These are phyloP conservation scores for Aspidapion aeneum DNA, from an alignment of 2,888 invertebrate species.

Conservation along the genomic window DNA sequence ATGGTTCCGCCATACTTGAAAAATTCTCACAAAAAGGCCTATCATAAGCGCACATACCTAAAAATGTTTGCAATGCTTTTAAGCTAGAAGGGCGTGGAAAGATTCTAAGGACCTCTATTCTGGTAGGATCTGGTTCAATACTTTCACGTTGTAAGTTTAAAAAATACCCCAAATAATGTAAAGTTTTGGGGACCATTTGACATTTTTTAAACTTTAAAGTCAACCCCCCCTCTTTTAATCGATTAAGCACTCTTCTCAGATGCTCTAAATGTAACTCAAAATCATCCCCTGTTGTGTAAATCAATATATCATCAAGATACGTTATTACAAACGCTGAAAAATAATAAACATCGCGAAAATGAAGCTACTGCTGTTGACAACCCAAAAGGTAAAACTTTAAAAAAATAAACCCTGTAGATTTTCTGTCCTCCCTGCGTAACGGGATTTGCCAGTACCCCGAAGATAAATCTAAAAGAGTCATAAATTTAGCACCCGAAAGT, in stretches of 20 bases:
- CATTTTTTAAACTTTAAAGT: background rate
- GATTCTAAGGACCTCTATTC: background rate
- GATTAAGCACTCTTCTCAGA: background rate
- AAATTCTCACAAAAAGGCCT: background rate
- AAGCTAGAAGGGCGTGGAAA: background rate
- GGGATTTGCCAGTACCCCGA: background rate
- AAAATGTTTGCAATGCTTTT: background rate
- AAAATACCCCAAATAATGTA: background rate
- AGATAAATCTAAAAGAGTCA: background rate
- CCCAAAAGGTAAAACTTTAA: constrained; percentile 10
- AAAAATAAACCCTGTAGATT: background rate
- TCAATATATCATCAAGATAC: constrained; percentile 12
- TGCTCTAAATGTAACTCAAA: constrained; percentile 3
- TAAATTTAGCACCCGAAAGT: background rate
- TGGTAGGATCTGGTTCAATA: background rate
- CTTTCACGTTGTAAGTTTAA: background rate
- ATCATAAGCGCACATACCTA: background rate
- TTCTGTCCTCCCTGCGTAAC: background rate
- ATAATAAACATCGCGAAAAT: background rate
- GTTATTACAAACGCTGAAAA: constrained; percentile 11
- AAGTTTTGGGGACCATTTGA: background rate
- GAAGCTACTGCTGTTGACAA: constrained; percentile 9
- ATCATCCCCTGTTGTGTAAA: background rate
- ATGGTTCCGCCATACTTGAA: background rate
- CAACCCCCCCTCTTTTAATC: background rate